Conservation (phyloP, 1,140 invertebrate genomes). For the Trichomalopsis sarcophagae region DNA sequence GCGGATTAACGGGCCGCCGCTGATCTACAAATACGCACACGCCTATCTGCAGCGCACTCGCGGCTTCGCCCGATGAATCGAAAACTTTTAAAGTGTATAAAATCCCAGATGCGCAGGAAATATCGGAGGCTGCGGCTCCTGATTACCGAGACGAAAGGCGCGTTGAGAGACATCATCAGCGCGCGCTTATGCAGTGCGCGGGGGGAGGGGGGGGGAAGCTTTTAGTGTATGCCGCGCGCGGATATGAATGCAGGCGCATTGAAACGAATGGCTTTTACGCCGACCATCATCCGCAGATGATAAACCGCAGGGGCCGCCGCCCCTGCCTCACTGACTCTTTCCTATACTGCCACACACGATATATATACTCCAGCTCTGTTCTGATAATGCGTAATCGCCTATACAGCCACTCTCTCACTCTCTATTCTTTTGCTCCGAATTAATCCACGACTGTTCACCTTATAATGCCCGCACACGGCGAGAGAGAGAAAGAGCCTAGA, state of each 20-base stretch:
- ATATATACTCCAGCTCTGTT: too few species aligned
- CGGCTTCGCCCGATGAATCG: neutral
- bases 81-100: neutral
- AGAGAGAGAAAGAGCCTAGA: too few species aligned
- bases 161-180: neutral
- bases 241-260: neutral
- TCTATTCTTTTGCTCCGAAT: neutral
- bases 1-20: neutral
- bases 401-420: neutral
- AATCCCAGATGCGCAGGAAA: neutral
- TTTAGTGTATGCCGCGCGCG: neutral
- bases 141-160: neutral
- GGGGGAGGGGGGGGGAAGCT: too few species aligned
- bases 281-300: constrained; percentile 35
- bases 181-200: neutral
- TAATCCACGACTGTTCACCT: neutral
- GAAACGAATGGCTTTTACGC: constrained; percentile 36
- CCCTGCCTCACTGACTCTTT: neutral
- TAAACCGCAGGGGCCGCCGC: constrained; percentile 3
- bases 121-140: neutral
- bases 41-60: neutral
- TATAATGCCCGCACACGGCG: too few species aligned
- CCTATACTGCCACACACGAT: too few species aligned
- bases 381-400: neutral
- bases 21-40: neutral